Base-by-base conservation (phyloP, 2,888 invertebrate species). In the Phytoseiulus persimilis region DNA sequence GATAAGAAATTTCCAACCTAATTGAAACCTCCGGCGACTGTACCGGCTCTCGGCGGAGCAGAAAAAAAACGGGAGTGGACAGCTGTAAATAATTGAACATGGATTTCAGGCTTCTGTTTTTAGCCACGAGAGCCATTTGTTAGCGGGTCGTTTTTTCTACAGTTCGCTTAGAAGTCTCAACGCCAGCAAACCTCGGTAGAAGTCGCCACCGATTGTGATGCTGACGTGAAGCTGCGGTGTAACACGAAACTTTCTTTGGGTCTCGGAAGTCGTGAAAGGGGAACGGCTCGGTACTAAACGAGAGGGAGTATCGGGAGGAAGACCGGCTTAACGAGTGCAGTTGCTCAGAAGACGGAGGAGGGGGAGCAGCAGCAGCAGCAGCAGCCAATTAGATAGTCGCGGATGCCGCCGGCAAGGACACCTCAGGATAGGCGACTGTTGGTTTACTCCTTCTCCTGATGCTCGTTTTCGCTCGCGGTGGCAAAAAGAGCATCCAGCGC, bases 381-480 rank as follows among this genome's bases (percentile, higher is more conserved):
- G 65, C 65, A 65, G 65, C 65, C 65, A 65, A 65, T 65, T 65
- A 65, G 65, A 65, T 65, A 65, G 65, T 28, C 11, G 65, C 65
- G 65, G 65, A 28, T 18, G 65, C 65, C 65, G 18, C 18, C 23
- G 65, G 65, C 65, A 65, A 65, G 65, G 65, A 65, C 65, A 65
- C 65, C 65, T 65, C 18, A 65, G 65, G 65, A 65, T 65, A 65
- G 65, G 65, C 28, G 65, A 65, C 65, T 65, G 65, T 65, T 65
- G 65, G 65, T 65, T 65, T 65, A 65, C 65, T 65, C 65, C 28
- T 65, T 23, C 65, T 65, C 65, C 28, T 65, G 65, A 65, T 65
- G 65, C 65, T 65, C 65, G 65, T 65, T 65, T 65, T 65, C 65
- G 65, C 65, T 65, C 65, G 65, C 65, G 65, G 65, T 65, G 65